Percentiles rank a stretch among this genome's conserved stretches.
Conservation (phyloP, 2,888 invertebrate species). For the Craniophora ligustri region DNA sequence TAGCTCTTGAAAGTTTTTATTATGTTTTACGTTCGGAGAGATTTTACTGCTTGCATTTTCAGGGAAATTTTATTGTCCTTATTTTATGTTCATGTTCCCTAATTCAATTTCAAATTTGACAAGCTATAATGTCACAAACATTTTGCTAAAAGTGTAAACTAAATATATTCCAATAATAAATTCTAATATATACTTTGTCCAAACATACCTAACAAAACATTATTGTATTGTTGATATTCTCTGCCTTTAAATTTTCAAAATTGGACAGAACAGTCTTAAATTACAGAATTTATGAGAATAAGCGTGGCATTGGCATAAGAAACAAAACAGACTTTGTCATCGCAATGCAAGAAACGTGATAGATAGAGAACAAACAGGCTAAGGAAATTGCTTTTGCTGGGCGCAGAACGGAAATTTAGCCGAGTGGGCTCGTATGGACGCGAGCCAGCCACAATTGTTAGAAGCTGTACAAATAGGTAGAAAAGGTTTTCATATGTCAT, state of each 20-base stretch:
- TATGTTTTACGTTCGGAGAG: constrained; percentile 4
- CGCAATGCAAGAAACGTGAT: constrained; percentile 42
- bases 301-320: constrained; percentile 16
- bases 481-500: constrained; percentile 44
- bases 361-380: constrained; percentile 45
- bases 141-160: constrained; percentile 5
- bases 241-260: too few species aligned
- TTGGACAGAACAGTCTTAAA: too few species aligned
- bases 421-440: constrained; percentile 41
- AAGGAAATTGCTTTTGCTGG: constrained; percentile 65
- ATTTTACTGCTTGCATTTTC: constrained; percentile 1
- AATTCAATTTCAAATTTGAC: constrained; percentile 16
- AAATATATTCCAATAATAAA: too few species aligned
- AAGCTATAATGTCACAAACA: constrained; percentile 17
- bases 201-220: too few species aligned
- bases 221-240: too few species aligned
- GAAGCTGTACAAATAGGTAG: constrained; percentile 37
- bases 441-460: constrained; percentile 33
- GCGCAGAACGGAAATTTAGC: constrained; percentile 47
- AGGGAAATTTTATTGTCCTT: constrained; percentile 1
- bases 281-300: constrained; percentile 28
- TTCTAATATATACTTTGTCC: too few species aligned
- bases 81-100: constrained; percentile 11
- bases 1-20: constrained; percentile 17
- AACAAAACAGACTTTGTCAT: constrained; percentile 32